phyloP scores from a whole-genome alignment of 1,140 invertebrate species.

The Zaprionus ornatus region DNA sequence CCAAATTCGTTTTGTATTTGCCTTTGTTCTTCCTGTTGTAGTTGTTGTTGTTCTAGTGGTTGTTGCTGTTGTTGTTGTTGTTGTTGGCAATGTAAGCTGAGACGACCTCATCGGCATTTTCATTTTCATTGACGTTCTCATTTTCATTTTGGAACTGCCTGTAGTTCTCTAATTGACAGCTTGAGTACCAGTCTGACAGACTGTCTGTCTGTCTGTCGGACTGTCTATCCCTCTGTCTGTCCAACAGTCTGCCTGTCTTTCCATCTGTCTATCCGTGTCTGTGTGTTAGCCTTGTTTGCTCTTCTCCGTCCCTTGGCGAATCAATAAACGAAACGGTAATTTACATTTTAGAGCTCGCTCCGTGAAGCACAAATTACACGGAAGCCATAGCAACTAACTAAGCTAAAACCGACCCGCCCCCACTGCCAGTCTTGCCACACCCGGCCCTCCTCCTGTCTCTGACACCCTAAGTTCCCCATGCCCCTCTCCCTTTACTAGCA shows the following conservation, averaged over 20 bases:
- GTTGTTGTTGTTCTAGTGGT: constrained; percentile 7
- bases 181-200: constrained; percentile 40
- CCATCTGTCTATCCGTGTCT: background rate
- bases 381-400: constrained; percentile 71
- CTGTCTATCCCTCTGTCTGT: background rate
- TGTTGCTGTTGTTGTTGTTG: constrained; percentile 13
- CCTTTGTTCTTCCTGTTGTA: constrained; percentile 4
- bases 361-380: constrained; percentile 31
- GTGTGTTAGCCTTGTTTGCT: constrained; percentile 7
- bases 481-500: background rate
- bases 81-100: constrained; percentile 35
- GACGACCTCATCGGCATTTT: constrained; percentile 59
- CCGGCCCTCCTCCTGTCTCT: too few relatives aligned
- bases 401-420: background rate
- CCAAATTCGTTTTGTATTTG: constrained; percentile 40
- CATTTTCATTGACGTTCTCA: constrained; percentile 17
- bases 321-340: constrained; percentile 66
- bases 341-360: constrained; percentile 53
- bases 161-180: constrained; percentile 59
- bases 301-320: constrained; percentile 27
- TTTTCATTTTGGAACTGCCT: constrained; percentile 27
- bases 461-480: background rate
- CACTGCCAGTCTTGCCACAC: background rate
- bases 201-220: background rate
- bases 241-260: background rate